Conservation (phyloP, 2,113 vertebrate species). For the Microtus richardsoni region DNA sequence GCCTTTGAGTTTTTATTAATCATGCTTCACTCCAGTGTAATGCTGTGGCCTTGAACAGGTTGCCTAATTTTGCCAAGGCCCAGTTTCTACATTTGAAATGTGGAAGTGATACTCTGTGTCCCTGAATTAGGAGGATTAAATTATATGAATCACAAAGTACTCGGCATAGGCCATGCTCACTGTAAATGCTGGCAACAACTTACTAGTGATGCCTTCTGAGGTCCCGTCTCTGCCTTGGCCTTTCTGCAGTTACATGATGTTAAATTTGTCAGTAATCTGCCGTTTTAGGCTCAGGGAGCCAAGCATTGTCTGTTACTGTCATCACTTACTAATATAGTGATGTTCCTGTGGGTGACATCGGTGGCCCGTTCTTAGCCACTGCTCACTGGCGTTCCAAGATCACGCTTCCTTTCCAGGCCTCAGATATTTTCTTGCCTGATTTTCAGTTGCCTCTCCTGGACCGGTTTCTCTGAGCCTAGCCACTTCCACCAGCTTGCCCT, state of each 20-base stretch:
- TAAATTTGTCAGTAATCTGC: neutral
- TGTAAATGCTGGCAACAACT: neutral
- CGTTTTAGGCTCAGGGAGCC: neutral
- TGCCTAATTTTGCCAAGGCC: neutral
- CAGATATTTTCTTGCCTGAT: slow-evolving; percentile 24
- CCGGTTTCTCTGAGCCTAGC: neutral
- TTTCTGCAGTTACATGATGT: slow-evolving; percentile 27
- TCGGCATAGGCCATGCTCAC: neutral
- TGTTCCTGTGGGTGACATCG: neutral
- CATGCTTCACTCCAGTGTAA: neutral
- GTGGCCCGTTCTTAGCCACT: neutral
- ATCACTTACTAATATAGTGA: neutral
- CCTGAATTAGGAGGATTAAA: neutral
- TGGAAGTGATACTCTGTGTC: neutral
- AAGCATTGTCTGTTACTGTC: neutral
- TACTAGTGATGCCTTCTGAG: neutral
- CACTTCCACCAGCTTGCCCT: neutral
- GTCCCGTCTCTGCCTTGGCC: neutral
- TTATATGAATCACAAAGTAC: neutral
- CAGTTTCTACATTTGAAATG: neutral
- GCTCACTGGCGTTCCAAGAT: neutral
- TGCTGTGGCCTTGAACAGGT: neutral
- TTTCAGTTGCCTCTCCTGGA: neutral
- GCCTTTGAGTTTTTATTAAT: too few relatives aligned
- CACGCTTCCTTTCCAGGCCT: neutral